phyloP scores from a whole-genome alignment of 2,797 vertebrate species.

The Furcifer pardalis region DNA sequence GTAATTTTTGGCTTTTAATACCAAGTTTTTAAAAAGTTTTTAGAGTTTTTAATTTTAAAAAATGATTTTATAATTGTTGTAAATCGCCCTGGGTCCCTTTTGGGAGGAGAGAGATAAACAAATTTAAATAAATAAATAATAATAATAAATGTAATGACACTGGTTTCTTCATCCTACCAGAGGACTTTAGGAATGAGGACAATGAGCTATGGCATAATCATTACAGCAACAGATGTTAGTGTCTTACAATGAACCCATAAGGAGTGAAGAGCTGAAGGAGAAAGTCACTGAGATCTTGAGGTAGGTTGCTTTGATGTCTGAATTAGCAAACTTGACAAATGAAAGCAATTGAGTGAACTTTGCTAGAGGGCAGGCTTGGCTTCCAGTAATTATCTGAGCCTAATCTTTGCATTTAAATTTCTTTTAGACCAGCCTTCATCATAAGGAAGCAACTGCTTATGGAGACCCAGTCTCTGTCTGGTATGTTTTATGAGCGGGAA shows the following conservation, averaged over 20 bases:
- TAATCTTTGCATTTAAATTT: conserved; percentile 39
- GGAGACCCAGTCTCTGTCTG: conserved; percentile 1
- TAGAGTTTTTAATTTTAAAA: no score
- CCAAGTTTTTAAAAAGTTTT: no score
- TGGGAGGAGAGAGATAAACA: no score
- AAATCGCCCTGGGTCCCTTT: no score
- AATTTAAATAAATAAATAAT: no score
- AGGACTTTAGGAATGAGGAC: background rate
- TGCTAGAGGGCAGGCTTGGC: conserved; percentile 28
- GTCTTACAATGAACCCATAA: conserved; percentile 9
- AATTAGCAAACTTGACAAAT: conserved; percentile 37
- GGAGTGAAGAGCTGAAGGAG: background rate
- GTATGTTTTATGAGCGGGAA: background rate
- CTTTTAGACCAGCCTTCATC: conserved; percentile 13
- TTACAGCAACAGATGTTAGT: background rate
- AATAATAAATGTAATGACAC: background rate
- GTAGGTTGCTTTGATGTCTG: conserved; percentile 36
- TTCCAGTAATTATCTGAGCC: conserved; percentile 39
- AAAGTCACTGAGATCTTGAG: conserved; percentile 1
- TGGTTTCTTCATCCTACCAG: background rate
- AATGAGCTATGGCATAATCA: background rate
- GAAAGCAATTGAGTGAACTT: conserved; percentile 39
- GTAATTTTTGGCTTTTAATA: no score
- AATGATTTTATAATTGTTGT: no score
- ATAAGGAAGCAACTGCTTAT: conserved; percentile 20